Evolutionary conservation across 2,113 vertebrate genomes (phyloP).

Genomic region (Lathamus discolor): DNA sequence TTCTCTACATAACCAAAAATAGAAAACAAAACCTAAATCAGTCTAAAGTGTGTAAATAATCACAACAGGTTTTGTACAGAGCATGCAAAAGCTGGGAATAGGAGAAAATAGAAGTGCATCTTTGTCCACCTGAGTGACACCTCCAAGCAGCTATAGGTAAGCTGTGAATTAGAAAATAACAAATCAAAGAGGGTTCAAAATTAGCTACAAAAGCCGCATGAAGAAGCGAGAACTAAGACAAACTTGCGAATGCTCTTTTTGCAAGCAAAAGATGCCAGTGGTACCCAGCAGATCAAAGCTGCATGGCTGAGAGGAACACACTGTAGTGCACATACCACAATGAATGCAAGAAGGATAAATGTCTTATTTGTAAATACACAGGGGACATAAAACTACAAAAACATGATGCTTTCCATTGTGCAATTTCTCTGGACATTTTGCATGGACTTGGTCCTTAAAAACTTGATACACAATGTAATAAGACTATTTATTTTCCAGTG

Average conservation of each 20-base stretch:
- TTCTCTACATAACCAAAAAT: not conserved
- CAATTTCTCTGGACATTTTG: not conserved
- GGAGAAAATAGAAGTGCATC: not conserved
- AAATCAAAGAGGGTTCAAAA: not conserved
- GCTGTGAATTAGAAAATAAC: not conserved
- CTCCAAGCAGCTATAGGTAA: not conserved
- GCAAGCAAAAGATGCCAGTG: not conserved
- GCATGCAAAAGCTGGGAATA: not conserved
- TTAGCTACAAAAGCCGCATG: fast-evolving
- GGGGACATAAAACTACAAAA: not conserved
- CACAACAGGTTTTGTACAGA: not conserved
- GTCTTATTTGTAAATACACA: not conserved
- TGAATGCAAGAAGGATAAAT: fast-evolving
- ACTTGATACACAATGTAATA: not conserved
- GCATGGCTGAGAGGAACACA: not conserved
- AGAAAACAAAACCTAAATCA: not conserved
- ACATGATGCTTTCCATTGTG: not conserved
- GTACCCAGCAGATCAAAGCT: not conserved
- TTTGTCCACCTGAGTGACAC: too few relatives aligned
- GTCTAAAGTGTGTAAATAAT: not conserved
- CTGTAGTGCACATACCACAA: not conserved
- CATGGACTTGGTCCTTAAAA: not conserved
- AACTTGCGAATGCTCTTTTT: not conserved
- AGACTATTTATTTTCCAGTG: not conserved
- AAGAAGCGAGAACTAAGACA: not conserved